Percentiles rank a stretch among this genome's conserved stretches.
Evolutionary conservation across 1,140 invertebrate species (phyloP).

Genomic region (Nasonia vitripennis): DNA sequence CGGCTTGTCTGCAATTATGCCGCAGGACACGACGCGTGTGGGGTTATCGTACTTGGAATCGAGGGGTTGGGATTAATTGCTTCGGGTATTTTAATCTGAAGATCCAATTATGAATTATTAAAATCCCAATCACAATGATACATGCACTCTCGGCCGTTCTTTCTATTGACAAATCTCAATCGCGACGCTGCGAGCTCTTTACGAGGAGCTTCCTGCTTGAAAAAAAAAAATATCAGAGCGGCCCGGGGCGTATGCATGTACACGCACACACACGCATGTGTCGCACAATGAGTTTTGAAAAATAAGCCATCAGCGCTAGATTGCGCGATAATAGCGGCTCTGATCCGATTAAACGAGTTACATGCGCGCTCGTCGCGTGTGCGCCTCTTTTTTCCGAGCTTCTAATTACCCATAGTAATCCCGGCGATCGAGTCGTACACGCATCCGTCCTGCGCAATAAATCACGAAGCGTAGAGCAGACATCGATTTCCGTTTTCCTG

Average conservation of each 20-base stretch:
- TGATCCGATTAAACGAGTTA: conserved; percentile 35
- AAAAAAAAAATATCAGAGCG: conserved; percentile 16
- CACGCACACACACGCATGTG: background rate
- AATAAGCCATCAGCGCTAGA: background rate
- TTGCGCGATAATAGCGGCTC: conserved; percentile 22
- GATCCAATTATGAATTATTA: background rate
- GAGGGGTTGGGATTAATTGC: no score
- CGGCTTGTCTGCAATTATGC: conserved; percentile 79
- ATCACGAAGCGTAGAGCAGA: no score
- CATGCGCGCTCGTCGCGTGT: background rate
- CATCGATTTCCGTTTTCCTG: no score
- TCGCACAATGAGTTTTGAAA: conserved; percentile 31
- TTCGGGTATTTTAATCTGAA: background rate
- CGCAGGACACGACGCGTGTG: no score
- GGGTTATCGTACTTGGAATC: no score
- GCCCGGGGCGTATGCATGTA: background rate
- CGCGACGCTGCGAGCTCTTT: conserved; percentile 23
- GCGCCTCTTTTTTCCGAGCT: background rate
- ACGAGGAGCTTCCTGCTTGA: conserved; percentile 45
- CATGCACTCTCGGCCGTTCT: conserved; percentile 24
- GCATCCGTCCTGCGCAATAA: no score
- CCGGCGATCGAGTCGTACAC: no score
- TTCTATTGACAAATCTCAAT: conserved; percentile 43
- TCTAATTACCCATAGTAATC: no score
- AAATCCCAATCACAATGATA: background rate